Conservation (phyloP, 2,888 invertebrate species). For the Pristionchus mayeri region DNA sequence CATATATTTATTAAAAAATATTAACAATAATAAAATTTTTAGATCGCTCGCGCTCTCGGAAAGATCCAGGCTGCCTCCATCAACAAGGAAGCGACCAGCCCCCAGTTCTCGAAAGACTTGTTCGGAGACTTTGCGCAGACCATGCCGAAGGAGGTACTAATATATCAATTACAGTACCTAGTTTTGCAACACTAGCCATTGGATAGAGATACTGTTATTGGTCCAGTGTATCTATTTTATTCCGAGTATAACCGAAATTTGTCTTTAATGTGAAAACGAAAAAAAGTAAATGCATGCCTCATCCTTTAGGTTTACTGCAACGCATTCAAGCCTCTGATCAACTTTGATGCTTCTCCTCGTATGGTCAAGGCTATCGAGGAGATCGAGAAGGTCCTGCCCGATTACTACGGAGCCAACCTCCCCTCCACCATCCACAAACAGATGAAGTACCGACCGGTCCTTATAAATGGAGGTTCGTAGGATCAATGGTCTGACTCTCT, state of each 20-base stretch:
- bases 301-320: not conserved
- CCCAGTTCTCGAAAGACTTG: constrained; percentile 12
- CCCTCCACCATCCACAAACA: constrained; percentile 29
- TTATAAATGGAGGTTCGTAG: constrained; percentile 34
- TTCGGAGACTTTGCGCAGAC: not conserved
- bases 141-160: not conserved
- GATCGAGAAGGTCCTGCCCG: constrained; percentile 8
- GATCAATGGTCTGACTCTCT: too few species aligned
- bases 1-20: too few species aligned
- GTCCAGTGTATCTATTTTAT: too few species aligned
- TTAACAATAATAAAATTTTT: too few species aligned
- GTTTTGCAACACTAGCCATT: too few species aligned
- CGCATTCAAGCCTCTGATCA: not conserved
- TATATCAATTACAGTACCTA: too few species aligned
- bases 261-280: too few species aligned
- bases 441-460: not conserved
- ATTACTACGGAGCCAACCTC: constrained; percentile 15
- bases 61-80: constrained; percentile 2
- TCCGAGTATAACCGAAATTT: too few species aligned
- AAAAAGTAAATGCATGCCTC: too few species aligned
- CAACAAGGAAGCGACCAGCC: constrained; percentile 35
- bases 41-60: not conserved
- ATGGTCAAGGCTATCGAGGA: not conserved
- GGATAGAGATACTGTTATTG: too few species aligned
- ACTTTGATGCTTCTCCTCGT: not conserved